Base-by-base conservation (phyloP, 2,797 vertebrate genomes). In the Hoplostethus atlanticus region DNA sequence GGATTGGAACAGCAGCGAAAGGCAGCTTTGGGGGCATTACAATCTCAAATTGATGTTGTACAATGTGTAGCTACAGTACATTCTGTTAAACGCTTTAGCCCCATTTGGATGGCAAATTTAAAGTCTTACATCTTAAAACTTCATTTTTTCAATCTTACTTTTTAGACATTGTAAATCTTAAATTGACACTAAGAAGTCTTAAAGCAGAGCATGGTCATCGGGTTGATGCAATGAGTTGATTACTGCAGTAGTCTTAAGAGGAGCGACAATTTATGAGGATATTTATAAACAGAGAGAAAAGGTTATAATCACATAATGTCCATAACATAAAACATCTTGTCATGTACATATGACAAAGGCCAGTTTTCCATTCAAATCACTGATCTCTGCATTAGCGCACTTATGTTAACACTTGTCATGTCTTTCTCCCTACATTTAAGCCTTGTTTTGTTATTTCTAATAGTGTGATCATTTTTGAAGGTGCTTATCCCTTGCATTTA, bases 1-100 rank as follows among this genome's bases (percentile, higher is more conserved):
- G 90, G 92, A 93, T 94, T 95, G 91, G 92, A 93, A 90, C 80
- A 84, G 90, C 91, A 92, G 90, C 86, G 78, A 92, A 95, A 95
- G 93, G 92, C 96, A 95, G 95, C 94, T 95, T 97, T 96, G 94
- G 94, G 95, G 94, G 96, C 95, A 96, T 97, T 96, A 96, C 95
- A 95, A 95, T 97, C 95, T 93, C 90, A 95, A 96, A 96, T 96
- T 96, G 93, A 92, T 95, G 95, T 95, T 89, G 91, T 93, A 94
- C 94, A 93, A 91, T 90, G 91, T 92, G 90, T 82, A 83, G 88
- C 88, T 84, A 88, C 91, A 91, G 83, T 87, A 75, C 73, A 75
- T 93, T 93, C 84, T 91, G 75, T 86, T 93, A 90, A 93, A 93
- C 76, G 70, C 91, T 93, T 94, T 84, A 91, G 90, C 90, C 87